These are phyloP conservation scores for Drosophila athabasca DNA, from an alignment of 1,140 invertebrate species.

Conservation along the genomic window DNA sequence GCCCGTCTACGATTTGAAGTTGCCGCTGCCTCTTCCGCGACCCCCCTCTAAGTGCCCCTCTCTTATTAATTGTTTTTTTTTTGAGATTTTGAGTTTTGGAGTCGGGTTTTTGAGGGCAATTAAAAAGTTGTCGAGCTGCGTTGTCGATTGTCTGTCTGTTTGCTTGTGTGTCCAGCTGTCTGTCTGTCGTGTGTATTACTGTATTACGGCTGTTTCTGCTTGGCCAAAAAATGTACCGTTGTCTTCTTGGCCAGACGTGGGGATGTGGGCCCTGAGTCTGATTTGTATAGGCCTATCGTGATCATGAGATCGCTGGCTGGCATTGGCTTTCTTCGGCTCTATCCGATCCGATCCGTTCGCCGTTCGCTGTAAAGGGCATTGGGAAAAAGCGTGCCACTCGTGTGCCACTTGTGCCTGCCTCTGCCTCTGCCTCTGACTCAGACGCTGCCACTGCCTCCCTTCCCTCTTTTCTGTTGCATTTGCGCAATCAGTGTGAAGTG, in stretches of 20 bases:
- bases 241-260: constrained; percentile 34
- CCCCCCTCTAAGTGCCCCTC: constrained; percentile 16
- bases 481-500: background rate
- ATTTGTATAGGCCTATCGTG: constrained; percentile 56
- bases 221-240: constrained; percentile 68
- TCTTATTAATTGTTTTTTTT: constrained; percentile 26
- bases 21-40: background rate
- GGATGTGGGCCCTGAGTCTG: constrained; percentile 8
- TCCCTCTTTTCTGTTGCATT: no score
- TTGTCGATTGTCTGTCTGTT: constrained; percentile 44
- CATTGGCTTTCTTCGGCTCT: constrained; percentile 42
- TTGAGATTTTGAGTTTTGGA: constrained; percentile 29
- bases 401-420: constrained; percentile 2
- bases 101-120: constrained; percentile 66
- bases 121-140: constrained; percentile 74
- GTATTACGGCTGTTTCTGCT: constrained; percentile 58
- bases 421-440: no score
- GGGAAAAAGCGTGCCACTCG: background rate
- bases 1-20: constrained; percentile 58
- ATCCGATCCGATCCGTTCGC: background rate
- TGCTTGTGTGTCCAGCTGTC: constrained; percentile 39
- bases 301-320: no score
- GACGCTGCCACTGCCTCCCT: constrained; percentile 12
- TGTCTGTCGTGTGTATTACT: constrained; percentile 30
- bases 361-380: background rate